These are phyloP conservation scores for Scomber japonicus DNA, from an alignment of 2,113 vertebrate genomes.

Conservation along the genomic window DNA sequence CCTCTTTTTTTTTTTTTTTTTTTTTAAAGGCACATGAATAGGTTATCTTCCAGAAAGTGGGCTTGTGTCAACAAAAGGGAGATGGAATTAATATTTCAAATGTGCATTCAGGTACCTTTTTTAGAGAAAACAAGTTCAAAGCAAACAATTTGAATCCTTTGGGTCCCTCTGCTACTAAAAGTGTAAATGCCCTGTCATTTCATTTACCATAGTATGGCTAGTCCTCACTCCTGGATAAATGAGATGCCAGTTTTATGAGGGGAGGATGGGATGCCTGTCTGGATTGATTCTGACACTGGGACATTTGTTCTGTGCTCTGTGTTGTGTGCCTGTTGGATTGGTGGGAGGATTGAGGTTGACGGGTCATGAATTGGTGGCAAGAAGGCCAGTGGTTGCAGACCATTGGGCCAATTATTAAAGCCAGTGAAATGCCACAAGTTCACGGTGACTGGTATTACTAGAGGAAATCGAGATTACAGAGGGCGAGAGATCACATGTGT, in stretches of 20 bases:
- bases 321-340: conserved; percentile 83
- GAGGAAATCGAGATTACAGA: conserved; percentile 80
- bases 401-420: conserved; percentile 81
- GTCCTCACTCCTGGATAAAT: conserved; percentile 74
- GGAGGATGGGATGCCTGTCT: conserved; percentile 76
- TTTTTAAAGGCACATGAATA: conserved; percentile 37
- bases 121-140: conserved; percentile 36
- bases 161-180: conserved; percentile 48
- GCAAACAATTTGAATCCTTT: conserved; percentile 49
- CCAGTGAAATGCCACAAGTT: conserved; percentile 78
- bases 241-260: conserved; percentile 82
- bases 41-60: conserved; percentile 42
- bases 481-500: conserved; percentile 67
- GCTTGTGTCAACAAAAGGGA: conserved; percentile 53
- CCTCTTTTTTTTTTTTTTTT: too few relatives aligned
- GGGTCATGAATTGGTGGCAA: conserved; percentile 84
- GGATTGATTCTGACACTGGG: conserved; percentile 80
- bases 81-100: conserved; percentile 70
- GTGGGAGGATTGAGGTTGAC: conserved; percentile 84
- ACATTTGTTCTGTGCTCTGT: conserved; percentile 79
- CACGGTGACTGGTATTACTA: conserved; percentile 74
- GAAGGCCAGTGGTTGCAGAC: conserved; percentile 79
- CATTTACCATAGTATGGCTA: conserved; percentile 60
- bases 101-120: conserved; percentile 34
- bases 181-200: conserved; percentile 71